phyloP scores from a whole-genome alignment of 2,797 vertebrate genomes.

The Bucorvus abyssinicus region DNA sequence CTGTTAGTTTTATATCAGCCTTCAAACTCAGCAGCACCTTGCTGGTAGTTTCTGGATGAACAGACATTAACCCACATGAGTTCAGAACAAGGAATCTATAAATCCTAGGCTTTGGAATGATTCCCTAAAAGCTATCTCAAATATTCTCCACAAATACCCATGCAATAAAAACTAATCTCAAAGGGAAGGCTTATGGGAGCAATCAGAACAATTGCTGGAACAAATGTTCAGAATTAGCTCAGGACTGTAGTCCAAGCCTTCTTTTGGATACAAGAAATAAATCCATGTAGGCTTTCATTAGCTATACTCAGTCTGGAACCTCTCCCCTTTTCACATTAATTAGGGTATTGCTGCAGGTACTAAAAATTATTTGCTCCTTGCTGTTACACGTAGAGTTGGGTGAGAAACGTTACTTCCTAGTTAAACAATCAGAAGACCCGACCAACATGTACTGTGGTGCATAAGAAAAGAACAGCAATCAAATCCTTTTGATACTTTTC shows the following conservation, averaged over 20 bases:
- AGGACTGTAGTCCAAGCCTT: neutral
- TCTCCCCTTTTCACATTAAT: neutral
- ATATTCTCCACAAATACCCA: neutral
- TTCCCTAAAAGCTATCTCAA: neutral
- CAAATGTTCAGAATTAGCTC: neutral
- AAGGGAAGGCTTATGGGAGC: neutral
- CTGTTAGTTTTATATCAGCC: neutral
- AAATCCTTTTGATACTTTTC: neutral
- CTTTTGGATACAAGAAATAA: neutral
- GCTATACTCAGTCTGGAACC: neutral
- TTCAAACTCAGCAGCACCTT: conserved; percentile 1
- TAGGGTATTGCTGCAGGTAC: neutral
- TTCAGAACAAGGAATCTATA: neutral
- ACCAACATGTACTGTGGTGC: neutral
- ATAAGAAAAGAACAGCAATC: neutral
- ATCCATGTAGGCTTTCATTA: neutral
- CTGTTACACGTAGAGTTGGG: neutral
- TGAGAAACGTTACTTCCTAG: neutral
- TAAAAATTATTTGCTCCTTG: neutral
- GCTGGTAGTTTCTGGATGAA: neutral
- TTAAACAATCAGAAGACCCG: neutral
- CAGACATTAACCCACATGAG: neutral
- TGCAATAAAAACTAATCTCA: neutral
- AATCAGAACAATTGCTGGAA: neutral
- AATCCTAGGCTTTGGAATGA: neutral